phyloP scores from a whole-genome alignment of 30 jellyfish, hydroid and myxozoan species.

The Morbakka virulenta region DNA sequence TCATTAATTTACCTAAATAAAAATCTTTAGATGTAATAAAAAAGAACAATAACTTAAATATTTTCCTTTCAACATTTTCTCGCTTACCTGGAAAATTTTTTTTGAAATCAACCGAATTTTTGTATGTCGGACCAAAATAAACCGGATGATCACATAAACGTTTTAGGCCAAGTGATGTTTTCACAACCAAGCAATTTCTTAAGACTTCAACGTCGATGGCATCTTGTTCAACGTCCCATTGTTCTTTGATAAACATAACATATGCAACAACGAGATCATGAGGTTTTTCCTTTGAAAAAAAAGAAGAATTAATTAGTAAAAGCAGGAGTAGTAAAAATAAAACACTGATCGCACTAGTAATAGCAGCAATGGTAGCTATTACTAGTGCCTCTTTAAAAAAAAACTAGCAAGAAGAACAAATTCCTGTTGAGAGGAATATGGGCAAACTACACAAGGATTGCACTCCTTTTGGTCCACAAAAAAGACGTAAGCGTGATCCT shows the following conservation, averaged over 20 bases:
- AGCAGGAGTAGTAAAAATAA: too few relatives aligned
- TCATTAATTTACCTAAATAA: not conserved
- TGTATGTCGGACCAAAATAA: constrained; percentile 55
- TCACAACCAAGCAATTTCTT: constrained; percentile 22
- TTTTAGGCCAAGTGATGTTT: constrained; percentile 46
- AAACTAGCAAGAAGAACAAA: too few relatives aligned
- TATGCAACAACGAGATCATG: constrained; percentile 60
- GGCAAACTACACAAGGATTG: too few relatives aligned
- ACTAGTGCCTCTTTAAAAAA: too few relatives aligned
- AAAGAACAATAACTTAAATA: not conserved
- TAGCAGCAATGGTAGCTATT: too few relatives aligned
- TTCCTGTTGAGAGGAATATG: too few relatives aligned
- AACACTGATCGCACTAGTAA: too few relatives aligned
- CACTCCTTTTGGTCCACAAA: too few relatives aligned
- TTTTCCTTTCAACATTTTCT: too few relatives aligned
- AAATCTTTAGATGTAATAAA: not conserved
- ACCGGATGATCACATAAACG: constrained; percentile 40
- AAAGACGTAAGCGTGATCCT: too few relatives aligned
- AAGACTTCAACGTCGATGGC: constrained; percentile 42
- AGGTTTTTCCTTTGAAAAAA: constrained; percentile 31
- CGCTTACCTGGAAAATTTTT: constrained; percentile 50
- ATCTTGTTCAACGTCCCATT: constrained; percentile 17
- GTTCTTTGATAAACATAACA: constrained; percentile 45
- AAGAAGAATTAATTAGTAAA: not conserved
- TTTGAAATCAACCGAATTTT: constrained; percentile 33